Evolutionary conservation across 2,888 invertebrate genomes (phyloP).

Genomic region (Oscheius myriophilus): DNA sequence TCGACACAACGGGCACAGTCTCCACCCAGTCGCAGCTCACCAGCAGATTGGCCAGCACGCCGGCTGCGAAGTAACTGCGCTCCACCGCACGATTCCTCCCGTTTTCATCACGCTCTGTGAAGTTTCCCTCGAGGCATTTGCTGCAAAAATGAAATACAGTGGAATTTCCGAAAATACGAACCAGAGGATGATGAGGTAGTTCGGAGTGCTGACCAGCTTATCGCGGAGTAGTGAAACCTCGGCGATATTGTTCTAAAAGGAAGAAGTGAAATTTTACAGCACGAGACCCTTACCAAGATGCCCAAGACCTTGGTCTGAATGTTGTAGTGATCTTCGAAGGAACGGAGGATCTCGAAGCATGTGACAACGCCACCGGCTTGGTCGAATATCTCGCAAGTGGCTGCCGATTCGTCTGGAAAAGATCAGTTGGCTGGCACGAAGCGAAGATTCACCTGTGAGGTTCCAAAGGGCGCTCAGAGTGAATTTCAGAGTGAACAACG

Average conservation of each 20-base stretch:
- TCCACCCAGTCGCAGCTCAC: neutral
- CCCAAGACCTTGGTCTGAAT: conserved; percentile 83
- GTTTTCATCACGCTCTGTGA: conserved; percentile 34
- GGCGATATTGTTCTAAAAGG: conserved; percentile 79
- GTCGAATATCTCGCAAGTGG: conserved; percentile 80
- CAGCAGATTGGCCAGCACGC: conserved; percentile 53
- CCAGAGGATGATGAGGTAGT: conserved; percentile 73
- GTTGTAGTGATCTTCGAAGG: conserved; percentile 75
- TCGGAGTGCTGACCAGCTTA: conserved; percentile 74
- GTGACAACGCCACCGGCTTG: conserved; percentile 79
- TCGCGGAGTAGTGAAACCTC: conserved; percentile 78
- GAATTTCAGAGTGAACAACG: conserved; percentile 81
- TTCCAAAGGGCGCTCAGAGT: conserved; percentile 83
- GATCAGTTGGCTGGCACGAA: neutral
- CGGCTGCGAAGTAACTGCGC: conserved; percentile 79
- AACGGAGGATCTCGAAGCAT: conserved; percentile 78
- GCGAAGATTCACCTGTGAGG: conserved; percentile 76
- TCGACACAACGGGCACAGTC: neutral
- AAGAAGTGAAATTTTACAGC: neutral
- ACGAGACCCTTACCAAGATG: conserved; percentile 73
- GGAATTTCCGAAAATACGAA: conserved; percentile 13
- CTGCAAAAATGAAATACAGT: conserved; percentile 32
- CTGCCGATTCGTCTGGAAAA: conserved; percentile 79
- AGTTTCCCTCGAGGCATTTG: conserved; percentile 44
- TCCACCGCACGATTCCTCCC: conserved; percentile 76